Conservation (phyloP, 2,888 invertebrate genomes). For the Erebia aethiops region DNA sequence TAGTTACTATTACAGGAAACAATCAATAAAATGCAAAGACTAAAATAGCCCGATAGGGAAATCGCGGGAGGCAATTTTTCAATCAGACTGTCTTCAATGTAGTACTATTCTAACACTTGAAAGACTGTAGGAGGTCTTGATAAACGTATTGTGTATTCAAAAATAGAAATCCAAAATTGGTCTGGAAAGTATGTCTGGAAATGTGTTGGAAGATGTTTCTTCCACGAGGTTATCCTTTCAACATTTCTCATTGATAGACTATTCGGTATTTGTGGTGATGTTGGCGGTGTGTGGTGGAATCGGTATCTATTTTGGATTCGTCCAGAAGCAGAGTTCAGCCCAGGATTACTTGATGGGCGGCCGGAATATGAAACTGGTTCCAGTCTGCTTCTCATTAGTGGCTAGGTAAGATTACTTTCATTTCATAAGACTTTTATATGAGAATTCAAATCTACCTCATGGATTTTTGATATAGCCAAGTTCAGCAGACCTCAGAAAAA, state of each 20-base stretch:
- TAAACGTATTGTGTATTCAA: constrained; percentile 19
- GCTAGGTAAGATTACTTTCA: constrained; percentile 84
- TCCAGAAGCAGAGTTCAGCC: constrained; percentile 82
- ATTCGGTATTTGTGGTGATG: constrained; percentile 87
- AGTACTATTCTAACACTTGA: constrained; percentile 25
- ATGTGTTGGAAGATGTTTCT: constrained; percentile 55
- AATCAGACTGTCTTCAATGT: constrained; percentile 49
- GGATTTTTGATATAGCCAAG: too few relatives aligned
- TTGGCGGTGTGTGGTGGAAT: constrained; percentile 87
- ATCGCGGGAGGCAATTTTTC: constrained; percentile 67
- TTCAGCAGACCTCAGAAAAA: too few relatives aligned
- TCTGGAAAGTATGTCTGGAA: constrained; percentile 44
- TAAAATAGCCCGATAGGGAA: constrained; percentile 62
- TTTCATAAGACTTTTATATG: neutral
- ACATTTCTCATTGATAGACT: constrained; percentile 84
- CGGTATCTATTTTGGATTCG: constrained; percentile 91
- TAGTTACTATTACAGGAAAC: constrained; percentile 56
- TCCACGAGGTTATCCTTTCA: constrained; percentile 59
- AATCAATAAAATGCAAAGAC: constrained; percentile 53
- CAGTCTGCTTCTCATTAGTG: constrained; percentile 91
- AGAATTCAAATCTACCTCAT: too few relatives aligned
- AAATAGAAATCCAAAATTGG: constrained; percentile 7
- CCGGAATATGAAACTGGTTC: constrained; percentile 89
- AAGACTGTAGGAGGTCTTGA: constrained; percentile 26
- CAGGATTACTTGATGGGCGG: constrained; percentile 92